Evolutionary conservation across 1,140 invertebrate species (phyloP), one percentile per base, ranked within the genome.

Genomic region (Lucilia cuprina): DNA sequence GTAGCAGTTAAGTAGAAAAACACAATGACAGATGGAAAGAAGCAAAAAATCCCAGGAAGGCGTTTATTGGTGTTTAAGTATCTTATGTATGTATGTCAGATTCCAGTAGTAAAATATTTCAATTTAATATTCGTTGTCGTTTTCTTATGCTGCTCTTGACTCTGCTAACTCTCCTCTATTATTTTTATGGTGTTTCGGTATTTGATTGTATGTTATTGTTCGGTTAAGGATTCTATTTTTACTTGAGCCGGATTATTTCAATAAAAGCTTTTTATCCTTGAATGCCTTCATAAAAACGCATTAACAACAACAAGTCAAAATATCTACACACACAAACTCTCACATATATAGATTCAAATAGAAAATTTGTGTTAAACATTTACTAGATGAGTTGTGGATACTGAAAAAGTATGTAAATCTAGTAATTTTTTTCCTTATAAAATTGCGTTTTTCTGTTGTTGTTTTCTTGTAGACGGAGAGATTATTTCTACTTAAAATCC

Each of bases 1-100:
- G 25, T 30, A 30, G 25, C 25, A 30, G 88, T 86, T 88, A 90
- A 90, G 83, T 89, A 90, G 86, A 90, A 88, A 89, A 89, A 90
- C 87, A 87, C 89, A 90, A 90, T 90, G 85, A 87, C 90, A 89
- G 75, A 82, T 82, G 82, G 21, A 60, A 13, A 17, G 17, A 12
- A 55, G 10, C 9, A 55, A 14, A 17, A 13, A 55, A 55, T 55
- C 41, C 10, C 2, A 8, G 14, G 13, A 60, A 60, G 19, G 65
- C 65, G 19, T 19, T 19, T 19, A 21, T 70, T 70, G 5, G 5
- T n/a, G 50, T n/a, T n/a, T n/a, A n/a, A n/a, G n/a, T n/a, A n/a
- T n/a, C n/a, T n/a, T n/a, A 9, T 70, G 65, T 21, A 21, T 25
- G 65, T 70, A 7, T 70, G n/a, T 70, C 2, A 5, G 19, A n/a